Evolutionary conservation across 2,888 invertebrate species (phyloP).

Genomic region (Protophormia terraenovae): DNA sequence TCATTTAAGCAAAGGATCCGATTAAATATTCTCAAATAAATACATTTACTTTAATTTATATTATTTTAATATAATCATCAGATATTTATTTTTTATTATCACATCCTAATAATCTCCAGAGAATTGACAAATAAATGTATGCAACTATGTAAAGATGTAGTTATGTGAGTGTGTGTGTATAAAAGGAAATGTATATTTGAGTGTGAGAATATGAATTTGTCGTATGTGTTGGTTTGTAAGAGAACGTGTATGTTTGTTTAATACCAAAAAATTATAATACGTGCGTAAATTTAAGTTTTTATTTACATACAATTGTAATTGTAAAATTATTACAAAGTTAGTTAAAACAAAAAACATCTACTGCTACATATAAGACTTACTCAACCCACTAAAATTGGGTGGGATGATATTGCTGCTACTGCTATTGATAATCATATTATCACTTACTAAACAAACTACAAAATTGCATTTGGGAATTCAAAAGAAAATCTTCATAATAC

Average conservation of each 20-base stretch:
- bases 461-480: slow-evolving; percentile 67
- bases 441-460: slow-evolving; percentile 66
- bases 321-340: slow-evolving; percentile 54
- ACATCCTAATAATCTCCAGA: not conserved
- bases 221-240: not conserved
- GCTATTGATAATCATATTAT: slow-evolving; percentile 63
- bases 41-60: not conserved
- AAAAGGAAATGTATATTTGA: not conserved
- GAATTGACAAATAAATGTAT: not conserved
- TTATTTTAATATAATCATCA: slow-evolving; percentile 39
- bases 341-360: not conserved
- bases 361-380: not conserved
- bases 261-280: slow-evolving; percentile 57
- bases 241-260: slow-evolving; percentile 45
- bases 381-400: not conserved
- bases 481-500: not conserved
- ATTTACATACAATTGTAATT: slow-evolving; percentile 57
- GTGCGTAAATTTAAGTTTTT: slow-evolving; percentile 59
- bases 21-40: not conserved
- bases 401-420: not conserved
- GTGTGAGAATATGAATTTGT: not conserved
- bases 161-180: not conserved
- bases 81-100: slow-evolving; percentile 21
- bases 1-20: not conserved
- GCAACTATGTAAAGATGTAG: not conserved